Evolutionary conservation across 2,888 invertebrate species (phyloP), one percentile per base, ranked within the genome.

Genomic region (Eristalis pertinax): DNA sequence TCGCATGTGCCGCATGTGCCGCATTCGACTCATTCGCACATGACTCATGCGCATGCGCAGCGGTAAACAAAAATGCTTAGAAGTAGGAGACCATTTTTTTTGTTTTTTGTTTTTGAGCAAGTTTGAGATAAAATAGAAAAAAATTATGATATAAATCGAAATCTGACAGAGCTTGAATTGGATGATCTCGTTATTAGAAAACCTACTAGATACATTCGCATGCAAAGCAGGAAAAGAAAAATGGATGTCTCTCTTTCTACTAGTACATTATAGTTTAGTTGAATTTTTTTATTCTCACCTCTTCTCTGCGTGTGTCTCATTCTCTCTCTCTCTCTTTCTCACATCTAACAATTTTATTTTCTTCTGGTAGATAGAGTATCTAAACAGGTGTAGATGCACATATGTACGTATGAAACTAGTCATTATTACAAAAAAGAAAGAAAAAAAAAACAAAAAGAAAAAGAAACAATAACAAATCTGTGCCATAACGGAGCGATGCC

Each of bases 11-110:
- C 96, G 67, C 96, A 96, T 92, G 92, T 92, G 87, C 93, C 94
- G 82, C 95, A 96, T 92, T 95, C 95, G 88, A 91, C 92, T 76
- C 92, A 92, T 90, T 92, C 92, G 77, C 96, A 96, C 91, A 95
- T 95, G 95, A 94, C 95, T 89, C 95, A 95, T 92, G 95, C 95
- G 91, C 97, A 97, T 93, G 95, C 96, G 91, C 97, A 97, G 94
- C 96, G 97, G 95, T 97, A 97, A 95, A 94, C 76, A 65, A 29
- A 29, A 29, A 29, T 4, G 22, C 56, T 50, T 75, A 64, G 64
- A 24, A 19, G 8, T 32, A 32, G 32, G 62, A 50, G 50, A 50
- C 1, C 19, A 15, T 67, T 65, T 15, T 22, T 72, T 43, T 62
- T 43, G 4, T 43, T 15, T 2, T 43, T 43, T 43, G n/a, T 43